Conservation (phyloP, 1,140 invertebrate species). For the Metopolophium dirhodum region DNA sequence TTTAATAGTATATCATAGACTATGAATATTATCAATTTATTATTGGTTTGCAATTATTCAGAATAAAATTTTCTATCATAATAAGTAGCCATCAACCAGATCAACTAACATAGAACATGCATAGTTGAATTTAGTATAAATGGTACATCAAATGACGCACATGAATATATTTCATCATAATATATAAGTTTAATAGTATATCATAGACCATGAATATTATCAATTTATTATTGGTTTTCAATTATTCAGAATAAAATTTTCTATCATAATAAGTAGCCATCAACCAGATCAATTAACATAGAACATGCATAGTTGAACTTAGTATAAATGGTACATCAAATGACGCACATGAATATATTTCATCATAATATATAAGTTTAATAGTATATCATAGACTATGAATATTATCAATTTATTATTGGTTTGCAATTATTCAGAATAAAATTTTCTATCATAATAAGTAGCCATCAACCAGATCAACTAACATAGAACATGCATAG, state of each 20-base stretch:
- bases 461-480: conserved; percentile 44
- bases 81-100: background rate
- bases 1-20: background rate
- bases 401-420: background rate
- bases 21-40: background rate
- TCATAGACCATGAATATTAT: no score
- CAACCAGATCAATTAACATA: conserved; percentile 51
- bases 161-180: conserved; percentile 49
- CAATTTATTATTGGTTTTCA: background rate
- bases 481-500: conserved; percentile 39
- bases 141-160: conserved; percentile 56
- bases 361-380: background rate
- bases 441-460: background rate
- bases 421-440: background rate
- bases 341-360: conserved; percentile 57
- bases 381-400: background rate
- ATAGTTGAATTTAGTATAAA: conserved; percentile 39
- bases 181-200: background rate
- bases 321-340: conserved; percentile 51
- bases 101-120: conserved; percentile 54
- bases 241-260: background rate
- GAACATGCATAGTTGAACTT: conserved; percentile 23
- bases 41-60: background rate
- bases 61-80: background rate
- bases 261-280: conserved; percentile 4